phyloP scores from a whole-genome alignment of 2,797 vertebrate species.

The Ptychobarbus kaznakovi region DNA sequence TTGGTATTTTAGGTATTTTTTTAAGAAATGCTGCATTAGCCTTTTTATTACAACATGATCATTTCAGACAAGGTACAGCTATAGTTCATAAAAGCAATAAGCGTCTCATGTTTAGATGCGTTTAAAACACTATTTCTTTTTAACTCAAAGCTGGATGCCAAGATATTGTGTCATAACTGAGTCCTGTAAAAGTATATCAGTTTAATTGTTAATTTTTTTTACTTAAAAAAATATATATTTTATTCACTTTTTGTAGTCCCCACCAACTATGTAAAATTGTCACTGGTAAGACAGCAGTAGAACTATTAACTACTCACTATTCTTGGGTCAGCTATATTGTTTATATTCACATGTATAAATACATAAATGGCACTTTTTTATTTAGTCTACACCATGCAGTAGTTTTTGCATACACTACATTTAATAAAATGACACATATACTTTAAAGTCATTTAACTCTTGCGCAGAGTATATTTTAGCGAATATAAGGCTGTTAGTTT shows the following conservation, averaged over 20 bases:
- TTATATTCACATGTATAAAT: background rate
- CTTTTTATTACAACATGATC: background rate
- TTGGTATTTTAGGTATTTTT: background rate
- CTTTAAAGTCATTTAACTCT: background rate
- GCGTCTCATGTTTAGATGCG: background rate
- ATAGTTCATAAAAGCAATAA: background rate
- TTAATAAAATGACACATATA: background rate
- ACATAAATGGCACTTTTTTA: background rate
- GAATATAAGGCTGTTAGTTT: background rate
- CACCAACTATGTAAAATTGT: background rate
- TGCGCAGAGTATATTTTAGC: constrained; percentile 1
- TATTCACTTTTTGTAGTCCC: background rate
- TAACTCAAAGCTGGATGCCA: background rate
- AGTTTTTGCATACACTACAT: background rate
- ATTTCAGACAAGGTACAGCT: background rate
- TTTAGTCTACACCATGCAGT: background rate
- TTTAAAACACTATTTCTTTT: background rate
- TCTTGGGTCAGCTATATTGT: background rate
- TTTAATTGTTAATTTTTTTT: background rate
- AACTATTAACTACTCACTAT: background rate
- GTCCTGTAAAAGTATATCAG: background rate
- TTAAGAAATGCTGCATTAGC: background rate
- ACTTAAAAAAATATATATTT: no score
- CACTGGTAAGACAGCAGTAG: no score
- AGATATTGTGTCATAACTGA: background rate